Conservation (phyloP, 30 jellyfish, hydroid and myxozoan genomes). For the Aurelia sp. region DNA sequence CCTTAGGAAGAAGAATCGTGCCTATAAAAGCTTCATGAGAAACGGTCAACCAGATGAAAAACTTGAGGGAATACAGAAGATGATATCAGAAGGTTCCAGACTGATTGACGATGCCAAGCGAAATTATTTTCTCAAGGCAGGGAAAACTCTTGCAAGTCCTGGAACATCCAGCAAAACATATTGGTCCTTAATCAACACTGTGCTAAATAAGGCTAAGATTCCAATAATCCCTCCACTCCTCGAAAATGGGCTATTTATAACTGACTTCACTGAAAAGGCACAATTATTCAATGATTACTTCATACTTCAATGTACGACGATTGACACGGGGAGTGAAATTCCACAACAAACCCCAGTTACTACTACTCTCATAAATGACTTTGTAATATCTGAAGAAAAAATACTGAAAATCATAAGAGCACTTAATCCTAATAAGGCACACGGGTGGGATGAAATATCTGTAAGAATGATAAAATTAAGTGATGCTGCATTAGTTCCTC, state of each 20-base stretch:
- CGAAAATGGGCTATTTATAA: constrained; percentile 60
- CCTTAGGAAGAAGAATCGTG: too few species aligned
- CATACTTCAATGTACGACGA: constrained; percentile 67
- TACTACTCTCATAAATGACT: constrained; percentile 41
- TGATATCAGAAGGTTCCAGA: constrained; percentile 52
- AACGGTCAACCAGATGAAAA: neutral
- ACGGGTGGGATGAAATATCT: too few species aligned
- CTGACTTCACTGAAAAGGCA: constrained; percentile 79
- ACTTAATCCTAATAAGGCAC: neutral
- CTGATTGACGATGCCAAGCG: constrained; percentile 68
- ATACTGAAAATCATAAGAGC: constrained; percentile 53
- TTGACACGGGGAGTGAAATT: constrained; percentile 71
- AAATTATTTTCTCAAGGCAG: constrained; percentile 53
- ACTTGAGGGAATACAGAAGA: constrained; percentile 49
- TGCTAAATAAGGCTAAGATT: constrained; percentile 65
- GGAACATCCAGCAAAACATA: constrained; percentile 68
- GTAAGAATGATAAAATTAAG: too few species aligned
- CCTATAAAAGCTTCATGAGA: too few species aligned
- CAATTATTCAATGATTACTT: constrained; percentile 57
- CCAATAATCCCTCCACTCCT: constrained; percentile 73
- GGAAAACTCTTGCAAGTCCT: constrained; percentile 62
- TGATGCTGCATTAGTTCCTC: too few species aligned
- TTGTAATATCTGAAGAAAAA: constrained; percentile 55
- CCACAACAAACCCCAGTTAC: constrained; percentile 44
- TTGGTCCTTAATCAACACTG: constrained; percentile 70